A percentile compares a stretch with the other conserved stretches of the same genome.
phyloP scores from a whole-genome alignment of 2,888 invertebrate genomes.

The Adelognathus sp. region DNA sequence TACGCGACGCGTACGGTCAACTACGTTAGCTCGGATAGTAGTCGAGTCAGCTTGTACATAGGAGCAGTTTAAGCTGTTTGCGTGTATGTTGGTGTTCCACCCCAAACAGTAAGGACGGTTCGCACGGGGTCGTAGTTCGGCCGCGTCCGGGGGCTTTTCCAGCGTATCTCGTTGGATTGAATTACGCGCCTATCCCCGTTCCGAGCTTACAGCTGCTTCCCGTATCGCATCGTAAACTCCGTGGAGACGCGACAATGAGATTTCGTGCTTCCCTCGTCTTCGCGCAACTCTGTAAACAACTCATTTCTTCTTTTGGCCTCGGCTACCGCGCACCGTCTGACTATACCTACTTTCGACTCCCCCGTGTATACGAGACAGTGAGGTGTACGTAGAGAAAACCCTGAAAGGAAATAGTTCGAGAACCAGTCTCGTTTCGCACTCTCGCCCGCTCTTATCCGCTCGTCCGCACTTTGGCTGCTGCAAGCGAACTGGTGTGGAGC shows the following conservation, averaged over 20 bases:
- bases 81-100: not conserved
- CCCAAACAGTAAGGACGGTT: constrained; percentile 2
- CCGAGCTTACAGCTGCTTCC: constrained; percentile 33
- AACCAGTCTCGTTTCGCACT: constrained; percentile 14
- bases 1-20: constrained; percentile 33
- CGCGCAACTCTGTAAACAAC: not conserved
- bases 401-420: constrained; percentile 43
- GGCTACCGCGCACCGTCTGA: too few species aligned
- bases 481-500: constrained; percentile 29
- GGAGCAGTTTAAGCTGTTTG: not conserved
- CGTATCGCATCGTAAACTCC: constrained; percentile 12
- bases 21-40: constrained; percentile 26
- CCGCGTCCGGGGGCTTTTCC: constrained; percentile 28
- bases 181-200: constrained; percentile 33
- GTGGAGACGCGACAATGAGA: constrained; percentile 18
- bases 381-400: constrained; percentile 2
- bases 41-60: constrained; percentile 7
- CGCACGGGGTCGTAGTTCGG: not conserved
- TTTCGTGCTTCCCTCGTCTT: constrained; percentile 3
- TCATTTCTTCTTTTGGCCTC: not conserved
- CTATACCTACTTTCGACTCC: not conserved
- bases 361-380: not conserved
- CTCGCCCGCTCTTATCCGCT: not conserved
- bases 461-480: not conserved
- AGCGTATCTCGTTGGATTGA: constrained; percentile 39